Conservation (phyloP, 2,888 invertebrate genomes). For the Heliconius erato region DNA sequence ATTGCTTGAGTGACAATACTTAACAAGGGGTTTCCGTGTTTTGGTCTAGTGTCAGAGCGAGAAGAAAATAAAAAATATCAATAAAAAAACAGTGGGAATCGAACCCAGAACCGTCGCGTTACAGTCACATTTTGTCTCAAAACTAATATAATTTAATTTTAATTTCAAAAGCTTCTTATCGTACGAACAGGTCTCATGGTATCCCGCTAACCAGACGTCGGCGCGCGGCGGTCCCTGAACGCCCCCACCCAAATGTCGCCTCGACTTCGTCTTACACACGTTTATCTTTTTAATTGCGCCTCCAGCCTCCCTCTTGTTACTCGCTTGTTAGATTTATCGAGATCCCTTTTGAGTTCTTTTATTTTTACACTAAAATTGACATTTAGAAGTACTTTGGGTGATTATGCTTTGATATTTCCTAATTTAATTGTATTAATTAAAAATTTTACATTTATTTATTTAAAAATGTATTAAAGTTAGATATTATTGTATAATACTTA, state of each 20-base stretch:
- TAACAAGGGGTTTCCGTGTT: too few relatives aligned
- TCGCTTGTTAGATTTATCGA: conserved; percentile 72
- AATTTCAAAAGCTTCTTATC: conserved; percentile 42
- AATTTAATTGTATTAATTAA: neutral
- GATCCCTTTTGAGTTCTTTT: conserved; percentile 50
- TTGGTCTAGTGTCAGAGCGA: too few relatives aligned
- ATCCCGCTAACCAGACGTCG: conserved; percentile 82
- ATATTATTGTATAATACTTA: too few relatives aligned
- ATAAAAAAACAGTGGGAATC: too few relatives aligned
- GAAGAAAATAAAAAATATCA: too few relatives aligned
- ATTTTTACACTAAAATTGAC: conserved; percentile 42
- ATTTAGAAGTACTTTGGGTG: conserved; percentile 11
- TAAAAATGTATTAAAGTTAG: neutral
- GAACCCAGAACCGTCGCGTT: too few relatives aligned
- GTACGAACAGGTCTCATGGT: conserved; percentile 69
- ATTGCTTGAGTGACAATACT: too few relatives aligned
- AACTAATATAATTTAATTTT: neutral
- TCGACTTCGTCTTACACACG: conserved; percentile 78
- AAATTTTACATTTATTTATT: too few relatives aligned
- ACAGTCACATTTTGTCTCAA: neutral
- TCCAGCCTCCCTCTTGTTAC: conserved; percentile 69
- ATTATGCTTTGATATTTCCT: neutral
- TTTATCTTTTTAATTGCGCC: conserved; percentile 84
- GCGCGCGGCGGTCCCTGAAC: conserved; percentile 62
- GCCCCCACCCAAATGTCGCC: conserved; percentile 73